These are phyloP conservation scores for Trichopria drosophilae DNA, from an alignment of 2,888 invertebrate genomes.

Conservation along the genomic window DNA sequence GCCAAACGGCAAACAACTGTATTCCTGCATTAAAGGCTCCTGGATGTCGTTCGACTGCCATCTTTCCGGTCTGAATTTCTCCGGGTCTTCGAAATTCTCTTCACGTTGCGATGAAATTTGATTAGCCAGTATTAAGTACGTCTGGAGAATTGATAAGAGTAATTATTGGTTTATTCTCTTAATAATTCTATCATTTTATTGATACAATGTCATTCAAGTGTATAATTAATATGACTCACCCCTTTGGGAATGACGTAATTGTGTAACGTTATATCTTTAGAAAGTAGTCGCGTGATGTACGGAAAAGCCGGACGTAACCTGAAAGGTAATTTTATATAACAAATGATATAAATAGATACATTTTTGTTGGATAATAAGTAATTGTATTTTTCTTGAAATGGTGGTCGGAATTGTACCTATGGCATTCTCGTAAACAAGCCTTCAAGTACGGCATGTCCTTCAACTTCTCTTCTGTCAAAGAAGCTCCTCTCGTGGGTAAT, in stretches of 20 bases:
- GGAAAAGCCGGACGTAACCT: constrained; percentile 70
- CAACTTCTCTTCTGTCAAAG: constrained; percentile 46
- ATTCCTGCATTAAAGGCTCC: constrained; percentile 57
- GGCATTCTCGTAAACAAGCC: constrained; percentile 68
- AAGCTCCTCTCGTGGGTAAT: too few species aligned
- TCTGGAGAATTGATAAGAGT: constrained; percentile 45
- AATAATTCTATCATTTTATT: constrained; percentile 2
- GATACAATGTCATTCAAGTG: too few species aligned
- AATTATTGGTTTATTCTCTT: background rate
- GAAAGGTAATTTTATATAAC: constrained; percentile 20
- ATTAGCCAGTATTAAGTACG: constrained; percentile 68
- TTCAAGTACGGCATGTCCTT: constrained; percentile 62
- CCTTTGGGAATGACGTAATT: constrained; percentile 63
- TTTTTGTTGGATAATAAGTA: background rate
- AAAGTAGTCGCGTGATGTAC: constrained; percentile 64
- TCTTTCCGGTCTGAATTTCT: constrained; percentile 66
- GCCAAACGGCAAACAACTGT: constrained; percentile 69
- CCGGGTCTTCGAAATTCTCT: constrained; percentile 68
- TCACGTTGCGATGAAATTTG: constrained; percentile 66
- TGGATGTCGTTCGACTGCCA: constrained; percentile 59
- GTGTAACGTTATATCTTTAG: constrained; percentile 65
- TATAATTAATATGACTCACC: constrained; percentile 41
- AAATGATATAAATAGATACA: constrained; percentile 9
- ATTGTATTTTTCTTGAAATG: background rate
- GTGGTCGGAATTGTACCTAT: constrained; percentile 63